Evolutionary conservation across 1,140 invertebrate genomes (phyloP).

Genomic region (Anagrus nilaparvatae): DNA sequence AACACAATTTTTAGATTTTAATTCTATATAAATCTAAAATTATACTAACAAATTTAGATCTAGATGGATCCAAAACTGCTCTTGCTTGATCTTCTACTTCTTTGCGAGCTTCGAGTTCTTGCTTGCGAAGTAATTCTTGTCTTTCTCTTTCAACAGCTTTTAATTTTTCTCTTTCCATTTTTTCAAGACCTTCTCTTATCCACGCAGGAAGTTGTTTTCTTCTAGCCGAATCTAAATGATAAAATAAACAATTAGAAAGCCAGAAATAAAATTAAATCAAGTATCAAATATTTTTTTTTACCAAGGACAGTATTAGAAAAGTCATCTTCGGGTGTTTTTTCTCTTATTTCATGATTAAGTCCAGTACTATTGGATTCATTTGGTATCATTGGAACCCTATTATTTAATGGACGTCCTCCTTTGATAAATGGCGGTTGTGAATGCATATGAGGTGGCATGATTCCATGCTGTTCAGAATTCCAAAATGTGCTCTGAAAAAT

Average conservation of each 20-base stretch:
- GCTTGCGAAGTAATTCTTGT: conserved; percentile 52
- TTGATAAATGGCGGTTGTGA: conserved; percentile 30
- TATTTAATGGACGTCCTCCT: conserved; percentile 25
- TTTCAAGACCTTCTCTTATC: conserved; percentile 93
- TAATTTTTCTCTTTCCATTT: conserved; percentile 93
- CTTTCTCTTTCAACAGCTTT: conserved; percentile 74
- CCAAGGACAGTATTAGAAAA: conserved; percentile 37
- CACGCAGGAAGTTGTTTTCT: conserved; percentile 85
- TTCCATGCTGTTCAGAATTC: conserved; percentile 31
- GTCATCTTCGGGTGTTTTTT: conserved; percentile 39
- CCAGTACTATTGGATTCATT: conserved; percentile 7
- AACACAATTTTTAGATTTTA: conserved; percentile 8
- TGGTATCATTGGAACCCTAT: conserved; percentile 28
- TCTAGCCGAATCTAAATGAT: conserved; percentile 72
- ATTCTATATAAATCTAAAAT: conserved; percentile 7
- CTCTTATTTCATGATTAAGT: conserved; percentile 33
- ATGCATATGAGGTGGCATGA: conserved; percentile 19
- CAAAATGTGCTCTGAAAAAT: conserved; percentile 30
- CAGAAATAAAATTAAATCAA: neutral
- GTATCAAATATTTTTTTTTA: conserved; percentile 17
- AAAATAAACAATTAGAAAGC: neutral
- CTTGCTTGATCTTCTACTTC: conserved; percentile 51
- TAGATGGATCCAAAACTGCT: conserved; percentile 51
- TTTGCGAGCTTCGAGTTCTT: conserved; percentile 49
- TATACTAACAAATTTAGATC: conserved; percentile 74